Evolutionary conservation across 2,113 vertebrate species (phyloP), one percentile per base, ranked within the genome.

Genomic region (Craseonycteris thonglongyai): DNA sequence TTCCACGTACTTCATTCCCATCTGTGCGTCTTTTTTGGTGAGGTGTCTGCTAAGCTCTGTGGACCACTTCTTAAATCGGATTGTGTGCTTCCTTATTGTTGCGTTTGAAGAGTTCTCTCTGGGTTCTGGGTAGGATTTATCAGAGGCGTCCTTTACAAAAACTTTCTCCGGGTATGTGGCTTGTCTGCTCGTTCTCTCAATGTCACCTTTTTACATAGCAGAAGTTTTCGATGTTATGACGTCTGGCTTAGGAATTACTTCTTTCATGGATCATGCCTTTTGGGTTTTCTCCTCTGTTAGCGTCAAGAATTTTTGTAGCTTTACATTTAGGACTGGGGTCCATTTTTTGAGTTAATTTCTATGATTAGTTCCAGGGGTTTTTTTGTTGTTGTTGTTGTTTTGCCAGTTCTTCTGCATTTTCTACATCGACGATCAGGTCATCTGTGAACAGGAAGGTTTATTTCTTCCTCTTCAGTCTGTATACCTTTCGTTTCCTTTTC

Each of bases 261-360:
- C 28, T 47, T 22, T 24, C 8, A 24, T 3, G 65, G 19, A n/a
- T 14, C 38, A 4, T 6, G 38, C 22, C 38, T 69, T 35, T 69
- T 9, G 3, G 18, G 15, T 35, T 28, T 15, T 13, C 49, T 61
- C 40, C 56, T 35, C 0, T 7, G 40, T 42, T n/a, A 0, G 9
- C 49, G 21, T 69, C 49, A 47, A 35, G 63, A 51, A n/a, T 3
- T 30, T 30, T 30, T 13, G 30, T 9, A 63, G 33, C 30, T 88
- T n/a, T 45, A 42, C n/a, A 42, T 18, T 65, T 13, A n/a, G 45
- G 72, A 18, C 26, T 89, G 12, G 38, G 86, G 24, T 33, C 49
- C 45, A 33, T 61, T 63, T 63, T 30, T 47, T 16, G 45, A 42
- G 59, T 18, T 16, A 5, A 24, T 49, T 38, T 24, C 6, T 49